phyloP scores from a whole-genome alignment of 2,797 vertebrate species.

The Zenarchopterus dispar region DNA sequence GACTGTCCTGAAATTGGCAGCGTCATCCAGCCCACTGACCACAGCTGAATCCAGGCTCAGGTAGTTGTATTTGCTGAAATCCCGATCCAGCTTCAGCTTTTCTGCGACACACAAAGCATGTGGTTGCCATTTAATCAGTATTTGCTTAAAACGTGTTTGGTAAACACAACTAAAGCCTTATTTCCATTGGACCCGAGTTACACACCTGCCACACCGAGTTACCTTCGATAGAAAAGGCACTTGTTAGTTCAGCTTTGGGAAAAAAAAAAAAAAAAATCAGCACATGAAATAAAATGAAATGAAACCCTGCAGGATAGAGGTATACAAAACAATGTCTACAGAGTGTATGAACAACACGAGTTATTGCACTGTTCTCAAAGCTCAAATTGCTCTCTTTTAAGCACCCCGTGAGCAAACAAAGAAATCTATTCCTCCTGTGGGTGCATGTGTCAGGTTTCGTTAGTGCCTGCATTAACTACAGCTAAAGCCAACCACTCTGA shows the following conservation, averaged over 20 bases:
- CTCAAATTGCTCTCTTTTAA: slow-evolving; percentile 62
- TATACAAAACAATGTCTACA: slow-evolving; percentile 12
- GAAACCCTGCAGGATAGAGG: slow-evolving; percentile 13
- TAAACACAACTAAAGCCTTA: slow-evolving; percentile 1
- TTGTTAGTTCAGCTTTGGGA: background rate
- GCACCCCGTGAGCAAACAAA: slow-evolving; percentile 42
- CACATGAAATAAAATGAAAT: background rate
- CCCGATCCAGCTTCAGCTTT: slow-evolving; percentile 92
- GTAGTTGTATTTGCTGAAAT: slow-evolving; percentile 98
- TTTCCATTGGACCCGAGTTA: slow-evolving; percentile 27
- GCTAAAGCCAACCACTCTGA: slow-evolving; percentile 57
- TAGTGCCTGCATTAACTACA: slow-evolving; percentile 62
- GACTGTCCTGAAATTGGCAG: slow-evolving; percentile 93
- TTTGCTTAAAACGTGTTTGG: background rate
- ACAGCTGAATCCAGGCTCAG: slow-evolving; percentile 93
- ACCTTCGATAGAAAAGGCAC: background rate
- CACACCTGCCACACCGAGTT: background rate
- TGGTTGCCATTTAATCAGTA: slow-evolving; percentile 13
- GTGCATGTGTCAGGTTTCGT: slow-evolving; percentile 67
- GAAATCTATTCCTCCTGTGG: slow-evolving; percentile 63
- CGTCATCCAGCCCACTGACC: slow-evolving; percentile 94
- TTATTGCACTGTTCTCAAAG: slow-evolving; percentile 35
- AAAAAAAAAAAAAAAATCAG: slow-evolving; percentile 13
- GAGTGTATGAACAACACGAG: slow-evolving; percentile 12
- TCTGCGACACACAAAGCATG: slow-evolving; percentile 76